Conservation (phyloP, 2,888 invertebrate genomes). For the Cepaea hortensis region DNA sequence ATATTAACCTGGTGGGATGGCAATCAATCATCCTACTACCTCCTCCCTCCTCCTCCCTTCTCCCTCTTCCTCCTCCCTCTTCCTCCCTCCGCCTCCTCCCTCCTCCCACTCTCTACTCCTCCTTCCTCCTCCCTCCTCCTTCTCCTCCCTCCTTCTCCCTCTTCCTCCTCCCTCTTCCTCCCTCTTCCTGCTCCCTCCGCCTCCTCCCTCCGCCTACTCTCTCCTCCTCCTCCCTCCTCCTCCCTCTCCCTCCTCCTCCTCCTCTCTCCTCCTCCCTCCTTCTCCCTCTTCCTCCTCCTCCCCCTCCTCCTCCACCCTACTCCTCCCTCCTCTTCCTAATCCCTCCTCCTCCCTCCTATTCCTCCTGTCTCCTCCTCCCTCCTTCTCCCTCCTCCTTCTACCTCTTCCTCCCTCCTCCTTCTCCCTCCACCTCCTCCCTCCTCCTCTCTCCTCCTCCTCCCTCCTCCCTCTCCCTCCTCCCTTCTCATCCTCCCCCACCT, state of each 20-base stretch:
- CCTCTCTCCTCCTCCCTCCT: not conserved
- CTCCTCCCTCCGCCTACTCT: no score
- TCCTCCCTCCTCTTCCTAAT: conserved; percentile 25
- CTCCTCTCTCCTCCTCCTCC: not conserved
- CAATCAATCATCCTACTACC: no score
- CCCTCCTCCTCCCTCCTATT: no score
- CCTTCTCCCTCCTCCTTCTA: no score
- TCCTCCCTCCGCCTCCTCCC: no score
- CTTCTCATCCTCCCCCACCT: no score
- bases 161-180: no score
- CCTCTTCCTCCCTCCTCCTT: no score
- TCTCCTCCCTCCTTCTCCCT: not conserved
- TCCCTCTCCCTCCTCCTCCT: conserved; percentile 1
- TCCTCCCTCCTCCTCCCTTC: not conserved
- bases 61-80: not conserved
- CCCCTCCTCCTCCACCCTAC: conserved; percentile 9
- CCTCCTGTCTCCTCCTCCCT: no score
- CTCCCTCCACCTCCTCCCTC: not conserved
- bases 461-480: not conserved
- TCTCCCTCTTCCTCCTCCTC: not conserved
- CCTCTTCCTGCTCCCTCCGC: no score
- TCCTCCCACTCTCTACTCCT: no score
- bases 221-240: no score
- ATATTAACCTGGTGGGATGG: not conserved
- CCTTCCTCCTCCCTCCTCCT: not conserved